Conservation (phyloP, 2,113 vertebrate species). For the Melospiza georgiana region DNA sequence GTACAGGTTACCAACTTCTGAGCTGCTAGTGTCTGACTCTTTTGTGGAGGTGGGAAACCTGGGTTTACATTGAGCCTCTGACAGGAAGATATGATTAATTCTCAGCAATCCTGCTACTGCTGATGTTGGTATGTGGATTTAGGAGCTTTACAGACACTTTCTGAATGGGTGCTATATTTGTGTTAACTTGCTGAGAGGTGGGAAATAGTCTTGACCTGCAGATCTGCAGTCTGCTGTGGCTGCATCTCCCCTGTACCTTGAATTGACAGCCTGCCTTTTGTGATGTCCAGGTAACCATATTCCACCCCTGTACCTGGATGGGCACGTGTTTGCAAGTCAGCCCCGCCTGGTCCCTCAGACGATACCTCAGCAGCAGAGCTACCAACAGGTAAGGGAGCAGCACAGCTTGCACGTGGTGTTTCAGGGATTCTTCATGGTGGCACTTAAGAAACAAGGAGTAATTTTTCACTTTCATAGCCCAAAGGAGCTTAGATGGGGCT, state of each 20-base stretch:
- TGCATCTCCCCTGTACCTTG: background rate
- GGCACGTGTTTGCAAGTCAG: conserved; percentile 94
- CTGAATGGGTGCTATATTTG: background rate
- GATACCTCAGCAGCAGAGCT: conserved; percentile 96
- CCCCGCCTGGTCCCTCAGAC: conserved; percentile 92
- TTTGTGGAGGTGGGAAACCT: background rate
- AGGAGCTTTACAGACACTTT: background rate
- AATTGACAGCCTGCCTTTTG: background rate
- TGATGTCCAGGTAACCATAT: conserved; percentile 89
- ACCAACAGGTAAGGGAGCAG: conserved; percentile 85
- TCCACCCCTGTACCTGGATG: conserved; percentile 93
- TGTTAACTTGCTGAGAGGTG: background rate
- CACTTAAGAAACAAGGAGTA: background rate
- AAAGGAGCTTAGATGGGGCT: background rate
- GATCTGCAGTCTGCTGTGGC: background rate
- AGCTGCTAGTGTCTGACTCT: background rate
- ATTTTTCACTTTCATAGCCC: background rate
- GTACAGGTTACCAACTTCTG: background rate
- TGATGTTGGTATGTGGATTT: background rate
- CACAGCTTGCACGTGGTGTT: background rate
- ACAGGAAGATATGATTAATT: background rate
- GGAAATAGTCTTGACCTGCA: background rate
- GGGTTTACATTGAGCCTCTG: background rate
- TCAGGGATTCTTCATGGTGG: background rate
- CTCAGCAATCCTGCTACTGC: background rate